phyloP scores from a whole-genome alignment of 64 coral and sea anemone genomes.

The Montipora foliosa region DNA sequence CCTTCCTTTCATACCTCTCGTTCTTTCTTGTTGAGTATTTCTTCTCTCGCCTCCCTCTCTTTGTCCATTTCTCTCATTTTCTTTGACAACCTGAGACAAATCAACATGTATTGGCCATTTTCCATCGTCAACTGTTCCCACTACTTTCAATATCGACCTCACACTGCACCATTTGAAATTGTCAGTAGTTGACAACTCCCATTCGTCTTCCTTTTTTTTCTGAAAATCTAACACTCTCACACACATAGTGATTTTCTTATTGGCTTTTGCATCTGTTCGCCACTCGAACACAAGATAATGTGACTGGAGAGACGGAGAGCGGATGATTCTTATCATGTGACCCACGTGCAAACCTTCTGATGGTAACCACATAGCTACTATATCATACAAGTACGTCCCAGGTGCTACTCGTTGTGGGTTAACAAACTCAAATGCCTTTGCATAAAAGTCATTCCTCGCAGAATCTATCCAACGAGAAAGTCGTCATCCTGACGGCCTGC shows the following conservation, averaged over 20 bases:
- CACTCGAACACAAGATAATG: slow-evolving; percentile 27
- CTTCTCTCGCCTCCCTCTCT: background rate
- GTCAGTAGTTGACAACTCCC: background rate
- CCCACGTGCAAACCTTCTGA: slow-evolving; percentile 25
- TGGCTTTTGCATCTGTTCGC: background rate
- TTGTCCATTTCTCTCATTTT: background rate
- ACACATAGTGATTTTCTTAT: background rate
- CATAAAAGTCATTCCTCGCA: slow-evolving; percentile 51
- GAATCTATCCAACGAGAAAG: slow-evolving; percentile 37
- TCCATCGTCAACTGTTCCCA: background rate
- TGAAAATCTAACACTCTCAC: background rate
- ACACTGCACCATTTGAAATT: slow-evolving; percentile 25
- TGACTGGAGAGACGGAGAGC: slow-evolving; percentile 28
- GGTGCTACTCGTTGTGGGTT: background rate
- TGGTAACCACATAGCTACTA: slow-evolving; percentile 31
- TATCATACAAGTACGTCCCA: slow-evolving; percentile 18
- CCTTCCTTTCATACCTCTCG: slow-evolving; percentile 18
- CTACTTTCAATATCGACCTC: slow-evolving; percentile 4
- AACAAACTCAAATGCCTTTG: background rate
- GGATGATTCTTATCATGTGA: slow-evolving; percentile 7
- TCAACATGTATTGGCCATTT: slow-evolving; percentile 28
- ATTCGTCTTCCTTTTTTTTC: background rate
- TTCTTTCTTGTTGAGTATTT: background rate
- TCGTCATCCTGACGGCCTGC: slow-evolving; percentile 2
- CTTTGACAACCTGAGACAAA: slow-evolving; percentile 20